Evolutionary conservation across 2,888 invertebrate genomes (phyloP), one percentile per base, ranked within the genome.

Genomic region (Cantharis lateralis): DNA sequence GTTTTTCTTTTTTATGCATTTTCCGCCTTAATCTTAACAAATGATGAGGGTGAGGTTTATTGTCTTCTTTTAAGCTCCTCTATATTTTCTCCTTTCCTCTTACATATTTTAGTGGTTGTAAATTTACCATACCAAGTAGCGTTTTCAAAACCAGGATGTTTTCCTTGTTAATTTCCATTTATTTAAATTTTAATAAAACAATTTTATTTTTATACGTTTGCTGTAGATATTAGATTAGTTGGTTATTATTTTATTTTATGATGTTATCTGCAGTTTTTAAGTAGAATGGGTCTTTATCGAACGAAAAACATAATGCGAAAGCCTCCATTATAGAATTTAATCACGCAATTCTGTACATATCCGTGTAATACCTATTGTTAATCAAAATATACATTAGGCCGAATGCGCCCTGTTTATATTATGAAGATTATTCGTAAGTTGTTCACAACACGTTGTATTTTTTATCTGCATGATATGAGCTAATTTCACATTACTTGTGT

Each of bases 301-400:
- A 66, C 20, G n/a, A 66, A 66, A 66, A 66, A 66, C 18, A 66
- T 66, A 66, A 66, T 66, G 64, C 64, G 24, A 66, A 24, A 66
- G 64, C 18, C 18, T 66, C 64, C 10, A 66, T 66, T 24, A 70
- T 70, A 74, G 70, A 26, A 74, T 32, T 9, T 64, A 63, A 74
- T 32, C 74, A 74, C 74, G 74, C 74, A 63, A 74, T 20, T 32
- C 15, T 32, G 32, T 64, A 70, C 70, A 63, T 63, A 63, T 63
- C 15, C 63, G 13, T 66, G 24, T 20, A 66, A 66, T 66, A 20
- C 18, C 13, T 66, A 66, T 66, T 66, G 64, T 66, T 66, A 66
- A 66, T 66, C 64, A 66, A 66, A 66, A 66, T 66, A n/a, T 20
- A 66, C 64, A 20, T 66, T 66, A 66, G 48, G n/a, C 48, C 48